Conservation (phyloP, 2,113 vertebrate genomes). For the Alouatta palliata region DNA sequence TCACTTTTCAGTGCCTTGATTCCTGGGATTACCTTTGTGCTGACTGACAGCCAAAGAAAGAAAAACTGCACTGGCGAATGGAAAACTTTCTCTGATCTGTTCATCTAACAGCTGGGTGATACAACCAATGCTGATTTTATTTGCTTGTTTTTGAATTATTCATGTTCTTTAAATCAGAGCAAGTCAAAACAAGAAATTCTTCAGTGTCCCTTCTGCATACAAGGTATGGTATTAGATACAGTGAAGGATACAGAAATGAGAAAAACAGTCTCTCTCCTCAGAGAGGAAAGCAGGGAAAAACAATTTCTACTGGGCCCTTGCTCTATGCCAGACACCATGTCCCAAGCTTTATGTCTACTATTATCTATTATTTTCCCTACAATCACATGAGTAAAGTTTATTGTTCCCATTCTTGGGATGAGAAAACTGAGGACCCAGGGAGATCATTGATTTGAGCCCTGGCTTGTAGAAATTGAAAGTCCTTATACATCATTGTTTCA, state of each 20-base stretch:
- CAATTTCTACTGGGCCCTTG: not conserved
- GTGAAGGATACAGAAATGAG: not conserved
- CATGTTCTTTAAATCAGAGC: not conserved
- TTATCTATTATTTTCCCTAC: not conserved
- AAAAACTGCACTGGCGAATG: constrained; percentile 68
- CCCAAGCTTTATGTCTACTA: not conserved
- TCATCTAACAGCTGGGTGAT: not conserved
- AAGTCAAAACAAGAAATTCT: constrained; percentile 9
- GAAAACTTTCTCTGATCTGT: constrained; percentile 63
- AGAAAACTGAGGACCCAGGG: not conserved
- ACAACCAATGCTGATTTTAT: not conserved
- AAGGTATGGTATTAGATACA: not conserved
- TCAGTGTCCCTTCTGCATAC: not conserved
- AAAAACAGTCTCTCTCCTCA: not conserved
- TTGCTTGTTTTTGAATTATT: not conserved
- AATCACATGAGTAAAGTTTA: not conserved
- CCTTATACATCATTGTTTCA: not conserved
- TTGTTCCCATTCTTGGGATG: not conserved
- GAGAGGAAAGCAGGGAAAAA: not conserved
- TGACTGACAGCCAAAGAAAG: constrained; percentile 68
- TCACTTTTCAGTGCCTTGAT: constrained; percentile 77
- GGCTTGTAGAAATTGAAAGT: not conserved
- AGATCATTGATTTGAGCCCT: not conserved
- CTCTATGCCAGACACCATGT: not conserved
- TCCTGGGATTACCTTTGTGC: constrained; percentile 76